Evolutionary conservation across 2,113 vertebrate species (phyloP).

Genomic region (Gnathonemus longibarbis): DNA sequence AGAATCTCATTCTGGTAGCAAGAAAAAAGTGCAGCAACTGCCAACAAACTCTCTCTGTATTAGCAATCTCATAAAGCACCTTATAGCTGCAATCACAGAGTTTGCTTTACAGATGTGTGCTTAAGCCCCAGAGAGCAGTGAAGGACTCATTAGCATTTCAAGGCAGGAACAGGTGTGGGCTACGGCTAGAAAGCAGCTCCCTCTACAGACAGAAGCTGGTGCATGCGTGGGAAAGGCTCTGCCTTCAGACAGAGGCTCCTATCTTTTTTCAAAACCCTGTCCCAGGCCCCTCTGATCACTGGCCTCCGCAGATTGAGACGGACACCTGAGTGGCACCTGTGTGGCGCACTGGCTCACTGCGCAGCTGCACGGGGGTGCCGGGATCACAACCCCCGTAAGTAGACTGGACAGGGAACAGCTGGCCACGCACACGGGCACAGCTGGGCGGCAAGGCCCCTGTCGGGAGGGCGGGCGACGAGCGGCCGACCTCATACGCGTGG

Average conservation of each 20-base stretch:
- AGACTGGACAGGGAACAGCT: slow-evolving; percentile 18
- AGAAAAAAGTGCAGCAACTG: not conserved
- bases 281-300: not conserved
- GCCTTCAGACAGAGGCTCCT: slow-evolving; percentile 32
- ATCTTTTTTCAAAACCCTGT: not conserved
- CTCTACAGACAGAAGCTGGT: slow-evolving; percentile 30
- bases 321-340: slow-evolving; percentile 12
- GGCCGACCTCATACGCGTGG: not conserved
- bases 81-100: not conserved
- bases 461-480: not conserved
- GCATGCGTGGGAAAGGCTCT: not conserved
- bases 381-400: slow-evolving; percentile 2
- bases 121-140: slow-evolving; percentile 11
- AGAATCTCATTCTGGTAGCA: not conserved
- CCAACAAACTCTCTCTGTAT: not conserved
- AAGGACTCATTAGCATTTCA: slow-evolving; percentile 18
- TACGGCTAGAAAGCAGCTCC: slow-evolving; percentile 9
- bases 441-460: not conserved
- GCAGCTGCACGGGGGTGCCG: not conserved
- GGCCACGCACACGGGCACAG: not conserved
- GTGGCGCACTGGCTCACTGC: not conserved
- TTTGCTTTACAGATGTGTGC: slow-evolving; percentile 12
- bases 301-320: not conserved
- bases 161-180: slow-evolving; percentile 18
- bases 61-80: not conserved